These are phyloP conservation scores for Epinephelus malabaricus DNA, from an alignment of 2,797 vertebrate species.

Conservation along the genomic window DNA sequence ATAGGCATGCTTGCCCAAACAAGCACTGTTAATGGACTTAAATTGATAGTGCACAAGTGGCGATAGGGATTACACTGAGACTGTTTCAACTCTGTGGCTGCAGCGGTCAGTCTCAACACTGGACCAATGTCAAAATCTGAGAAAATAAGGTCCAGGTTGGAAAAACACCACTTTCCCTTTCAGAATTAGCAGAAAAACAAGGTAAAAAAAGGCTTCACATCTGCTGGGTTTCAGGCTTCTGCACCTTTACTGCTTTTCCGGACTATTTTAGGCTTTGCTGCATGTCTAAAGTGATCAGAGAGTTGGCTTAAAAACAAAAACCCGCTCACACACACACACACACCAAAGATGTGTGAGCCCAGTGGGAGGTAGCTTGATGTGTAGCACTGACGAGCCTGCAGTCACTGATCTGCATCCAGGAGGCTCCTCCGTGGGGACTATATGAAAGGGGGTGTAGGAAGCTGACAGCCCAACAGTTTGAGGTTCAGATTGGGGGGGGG, in stretches of 20 bases:
- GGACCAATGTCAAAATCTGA: no score
- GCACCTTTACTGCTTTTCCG: constrained; percentile 24
- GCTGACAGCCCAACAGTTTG: neutral
- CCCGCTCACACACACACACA: neutral
- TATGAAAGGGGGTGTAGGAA: constrained; percentile 8
- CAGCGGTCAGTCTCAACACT: no score
- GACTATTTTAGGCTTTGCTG: constrained; percentile 41
- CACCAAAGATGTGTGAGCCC: constrained; percentile 32
- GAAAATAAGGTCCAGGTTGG: no score
- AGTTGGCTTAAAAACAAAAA: constrained; percentile 33
- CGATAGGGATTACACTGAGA: no score
- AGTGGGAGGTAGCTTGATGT: constrained; percentile 39
- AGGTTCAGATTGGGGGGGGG: neutral
- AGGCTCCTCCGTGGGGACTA: constrained; percentile 19
- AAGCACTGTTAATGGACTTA: no score
- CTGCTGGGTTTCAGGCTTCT: constrained; percentile 35
- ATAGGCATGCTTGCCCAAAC: no score
- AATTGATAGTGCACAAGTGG: no score
- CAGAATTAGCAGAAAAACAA: neutral
- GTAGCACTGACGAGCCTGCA: constrained; percentile 40
- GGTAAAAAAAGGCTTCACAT: constrained; percentile 9
- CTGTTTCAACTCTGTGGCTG: no score
- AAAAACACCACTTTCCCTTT: no score
- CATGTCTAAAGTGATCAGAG: constrained; percentile 50
- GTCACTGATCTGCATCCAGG: constrained; percentile 55